phyloP scores from a whole-genome alignment of 2,797 vertebrate species.

The Siniperca scherzeri region DNA sequence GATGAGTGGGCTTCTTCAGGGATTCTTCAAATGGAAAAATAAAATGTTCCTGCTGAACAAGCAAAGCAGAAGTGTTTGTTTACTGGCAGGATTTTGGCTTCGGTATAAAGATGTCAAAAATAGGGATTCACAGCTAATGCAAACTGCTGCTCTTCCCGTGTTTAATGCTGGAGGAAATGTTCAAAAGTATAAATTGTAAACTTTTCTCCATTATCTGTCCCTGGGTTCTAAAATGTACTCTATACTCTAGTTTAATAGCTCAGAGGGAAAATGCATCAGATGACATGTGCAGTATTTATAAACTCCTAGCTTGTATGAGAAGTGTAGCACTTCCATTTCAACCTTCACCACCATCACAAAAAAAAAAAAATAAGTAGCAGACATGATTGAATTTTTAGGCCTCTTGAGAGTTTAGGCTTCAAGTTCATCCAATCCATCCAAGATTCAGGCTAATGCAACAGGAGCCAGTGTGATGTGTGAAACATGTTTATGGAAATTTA shows the following conservation, averaged over 20 bases:
- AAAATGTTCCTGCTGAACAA: conserved; percentile 4
- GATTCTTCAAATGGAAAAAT: conserved; percentile 13
- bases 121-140: not conserved
- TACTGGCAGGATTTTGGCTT: not conserved
- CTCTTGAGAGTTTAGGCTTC: conserved; percentile 4
- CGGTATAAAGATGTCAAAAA: conserved; percentile 2
- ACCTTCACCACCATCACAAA: not conserved
- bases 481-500: conserved; percentile 61
- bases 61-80: not conserved
- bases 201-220: not conserved
- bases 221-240: not conserved
- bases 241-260: not conserved
- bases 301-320: not conserved
- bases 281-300: not conserved
- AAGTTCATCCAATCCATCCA: conserved; percentile 4
- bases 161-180: not conserved
- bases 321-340: conserved; percentile 8
- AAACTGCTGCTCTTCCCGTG: not conserved
- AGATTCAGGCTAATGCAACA: conserved; percentile 21
- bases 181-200: conserved; percentile 7
- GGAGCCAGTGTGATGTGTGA: conserved; percentile 27
- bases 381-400: conserved; percentile 23
- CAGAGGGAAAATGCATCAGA: not conserved
- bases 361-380: not conserved
- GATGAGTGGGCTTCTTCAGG: not conserved